Conservation (phyloP, 2,888 invertebrate species). For the Drosophila melanocephala region DNA sequence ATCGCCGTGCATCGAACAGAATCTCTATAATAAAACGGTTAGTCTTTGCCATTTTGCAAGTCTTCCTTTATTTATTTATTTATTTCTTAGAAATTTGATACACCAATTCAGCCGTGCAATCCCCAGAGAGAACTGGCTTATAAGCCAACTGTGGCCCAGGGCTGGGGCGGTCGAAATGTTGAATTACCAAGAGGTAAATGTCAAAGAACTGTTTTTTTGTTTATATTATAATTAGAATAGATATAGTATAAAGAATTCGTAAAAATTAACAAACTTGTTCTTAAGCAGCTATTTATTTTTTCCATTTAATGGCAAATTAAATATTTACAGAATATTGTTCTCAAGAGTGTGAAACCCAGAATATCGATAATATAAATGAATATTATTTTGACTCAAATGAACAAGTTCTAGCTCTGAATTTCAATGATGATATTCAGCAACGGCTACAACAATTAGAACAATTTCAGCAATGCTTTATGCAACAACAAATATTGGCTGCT, state of each 20-base stretch:
- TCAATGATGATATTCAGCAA: constrained; percentile 54
- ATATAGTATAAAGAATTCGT: background rate
- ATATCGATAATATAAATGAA: constrained; percentile 4
- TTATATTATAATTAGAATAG: background rate
- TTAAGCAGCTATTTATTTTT: background rate
- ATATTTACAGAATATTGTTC: constrained; percentile 55
- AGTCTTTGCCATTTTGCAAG: background rate
- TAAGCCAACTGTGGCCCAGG: constrained; percentile 85
- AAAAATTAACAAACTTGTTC: background rate
- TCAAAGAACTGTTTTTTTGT: background rate
- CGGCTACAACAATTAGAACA: constrained; percentile 69
- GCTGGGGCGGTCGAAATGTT: constrained; percentile 84
- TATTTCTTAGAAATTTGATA: constrained; percentile 17
- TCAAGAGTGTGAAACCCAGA: constrained; percentile 5
- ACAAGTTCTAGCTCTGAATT: constrained; percentile 6
- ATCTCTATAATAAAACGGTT: constrained; percentile 37
- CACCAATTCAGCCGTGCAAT: constrained; percentile 41
- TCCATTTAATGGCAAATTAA: background rate
- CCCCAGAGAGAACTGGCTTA: constrained; percentile 84
- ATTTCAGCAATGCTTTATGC: constrained; percentile 60
- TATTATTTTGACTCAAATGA: constrained; percentile 7
- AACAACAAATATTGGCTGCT: constrained; percentile 43
- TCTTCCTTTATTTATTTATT: background rate
- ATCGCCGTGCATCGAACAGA: constrained; percentile 7
- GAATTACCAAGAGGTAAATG: constrained; percentile 83